Percentiles rank a stretch among this genome's conserved stretches.
Evolutionary conservation across 2,888 invertebrate species (phyloP).

Genomic region (Abrostola tripartita): DNA sequence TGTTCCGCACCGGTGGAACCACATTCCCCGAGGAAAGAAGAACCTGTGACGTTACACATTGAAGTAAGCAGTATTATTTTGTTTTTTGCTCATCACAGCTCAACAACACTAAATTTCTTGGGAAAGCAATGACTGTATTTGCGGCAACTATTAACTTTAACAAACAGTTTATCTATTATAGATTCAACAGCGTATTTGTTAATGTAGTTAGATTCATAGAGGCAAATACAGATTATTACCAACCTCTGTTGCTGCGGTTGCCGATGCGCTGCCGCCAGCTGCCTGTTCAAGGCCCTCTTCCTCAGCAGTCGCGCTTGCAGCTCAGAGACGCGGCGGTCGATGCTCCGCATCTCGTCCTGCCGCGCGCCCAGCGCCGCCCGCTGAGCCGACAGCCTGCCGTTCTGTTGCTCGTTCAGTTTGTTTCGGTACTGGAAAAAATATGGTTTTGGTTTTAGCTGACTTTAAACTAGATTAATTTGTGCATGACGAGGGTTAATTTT

Average conservation of each 20-base stretch:
- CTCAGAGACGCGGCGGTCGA: constrained; percentile 97
- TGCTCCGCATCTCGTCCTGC: constrained; percentile 96
- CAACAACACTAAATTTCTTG: constrained; percentile 10
- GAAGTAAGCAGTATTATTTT: constrained; percentile 5
- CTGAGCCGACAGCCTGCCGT: constrained; percentile 95
- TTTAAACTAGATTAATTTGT: not conserved
- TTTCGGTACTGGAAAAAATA: constrained; percentile 94
- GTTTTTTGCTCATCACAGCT: constrained; percentile 5
- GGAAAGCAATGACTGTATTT: too few species aligned
- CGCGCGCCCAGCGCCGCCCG: constrained; percentile 95
- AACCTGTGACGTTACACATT: constrained; percentile 19
- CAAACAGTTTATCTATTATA: not conserved
- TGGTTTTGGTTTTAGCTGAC: not conserved
- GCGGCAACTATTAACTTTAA: not conserved
- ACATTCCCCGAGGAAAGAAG: constrained; percentile 20
- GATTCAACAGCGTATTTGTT: too few species aligned
- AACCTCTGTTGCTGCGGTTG: constrained; percentile 78
- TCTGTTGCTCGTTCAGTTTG: constrained; percentile 98
- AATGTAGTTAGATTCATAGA: not conserved
- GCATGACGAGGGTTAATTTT: too few species aligned
- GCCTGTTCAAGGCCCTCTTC: constrained; percentile 94
- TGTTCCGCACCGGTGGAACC: constrained; percentile 31
- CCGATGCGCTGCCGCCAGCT: constrained; percentile 84
- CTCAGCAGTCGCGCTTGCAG: constrained; percentile 96
- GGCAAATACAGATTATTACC: not conserved